Evolutionary conservation across 2,113 vertebrate genomes (phyloP), one percentile per base, ranked within the genome.

Genomic region (Cryptotis parvus): DNA sequence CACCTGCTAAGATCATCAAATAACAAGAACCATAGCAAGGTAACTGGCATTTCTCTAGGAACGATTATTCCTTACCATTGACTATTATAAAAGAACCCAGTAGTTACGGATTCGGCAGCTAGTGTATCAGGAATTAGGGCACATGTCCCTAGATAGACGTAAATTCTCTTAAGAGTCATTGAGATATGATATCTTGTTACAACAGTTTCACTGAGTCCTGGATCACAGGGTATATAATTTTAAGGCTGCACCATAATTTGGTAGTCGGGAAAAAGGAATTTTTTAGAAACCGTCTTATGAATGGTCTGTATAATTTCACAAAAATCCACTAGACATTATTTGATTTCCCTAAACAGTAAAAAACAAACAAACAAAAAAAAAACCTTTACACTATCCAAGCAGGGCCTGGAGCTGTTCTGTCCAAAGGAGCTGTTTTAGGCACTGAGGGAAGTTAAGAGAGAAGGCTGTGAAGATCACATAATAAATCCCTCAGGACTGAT

Each of bases 231-330:
- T n/a, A 31, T 81, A 10, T 52, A 33, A 29, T 61, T 89, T 82
- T 39, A 94, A 43, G 22, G 41, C 5, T 35, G 91, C 27, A 84
- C 26, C 16, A 33, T 37, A 58, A 79, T 58, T 39, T 88, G 24
- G 45, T 78, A 91, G 35, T 8, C 11, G 49, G 11, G 55, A 9
- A 35, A 49, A 80, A 79, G 88, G 8, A 43, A 80, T 49, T 45
- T 91, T 86, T 93, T 89, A 77, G 87, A 86, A 93, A 89, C 26
- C 12, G 9, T 37, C 55, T 65, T 69, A 58, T 26, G 55, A 88
- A 92, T 83, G 11, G 33, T 16, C 11, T 83, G 26, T 22, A 68
- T 72, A 35, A 73, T 68, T 61, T 79, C 29, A 35, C 45, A 70
- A 81, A 87, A 63, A n/a, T 29, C 35, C 79, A 69, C 45, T 52